Conservation (phyloP, 2,113 vertebrate species). For the Seriola aureovittata region DNA sequence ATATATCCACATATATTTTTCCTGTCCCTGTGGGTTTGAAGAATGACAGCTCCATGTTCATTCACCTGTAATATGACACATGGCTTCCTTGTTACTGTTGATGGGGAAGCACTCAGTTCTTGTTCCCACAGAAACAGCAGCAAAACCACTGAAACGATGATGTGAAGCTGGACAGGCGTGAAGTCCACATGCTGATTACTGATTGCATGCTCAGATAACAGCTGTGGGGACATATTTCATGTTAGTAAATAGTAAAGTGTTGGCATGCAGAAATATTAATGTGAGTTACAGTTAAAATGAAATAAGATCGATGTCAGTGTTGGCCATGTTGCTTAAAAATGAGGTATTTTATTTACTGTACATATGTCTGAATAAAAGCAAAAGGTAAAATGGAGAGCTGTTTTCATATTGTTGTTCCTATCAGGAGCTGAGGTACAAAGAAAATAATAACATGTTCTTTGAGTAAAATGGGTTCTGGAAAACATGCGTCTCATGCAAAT, state of each 20-base stretch:
- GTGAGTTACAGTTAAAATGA: conserved; percentile 19
- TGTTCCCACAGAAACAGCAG: conserved; percentile 12
- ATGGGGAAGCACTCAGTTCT: conserved; percentile 1
- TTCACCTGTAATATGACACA: not conserved
- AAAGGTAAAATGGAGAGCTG: conserved; percentile 5
- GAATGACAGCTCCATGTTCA: not conserved
- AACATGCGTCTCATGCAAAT: not conserved
- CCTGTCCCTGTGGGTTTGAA: not conserved
- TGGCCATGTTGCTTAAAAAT: conserved; percentile 29
- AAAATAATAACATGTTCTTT: not conserved
- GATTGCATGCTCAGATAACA: conserved; percentile 5
- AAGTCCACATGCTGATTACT: not conserved
- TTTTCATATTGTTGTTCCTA: not conserved
- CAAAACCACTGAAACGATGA: not conserved
- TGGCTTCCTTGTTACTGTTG: conserved; percentile 1
- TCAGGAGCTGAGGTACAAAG: not conserved
- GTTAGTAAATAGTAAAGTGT: not conserved
- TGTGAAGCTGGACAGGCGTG: not conserved
- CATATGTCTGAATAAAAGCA: conserved; percentile 57
- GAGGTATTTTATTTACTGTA: conserved; percentile 17
- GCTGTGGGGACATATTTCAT: not conserved
- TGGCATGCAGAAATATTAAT: conserved; percentile 29
- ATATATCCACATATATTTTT: not conserved
- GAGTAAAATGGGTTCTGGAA: not conserved
- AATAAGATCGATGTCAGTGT: conserved; percentile 2